Evolutionary conservation across 1,140 invertebrate genomes (phyloP).

Genomic region (Patella vulgata): DNA sequence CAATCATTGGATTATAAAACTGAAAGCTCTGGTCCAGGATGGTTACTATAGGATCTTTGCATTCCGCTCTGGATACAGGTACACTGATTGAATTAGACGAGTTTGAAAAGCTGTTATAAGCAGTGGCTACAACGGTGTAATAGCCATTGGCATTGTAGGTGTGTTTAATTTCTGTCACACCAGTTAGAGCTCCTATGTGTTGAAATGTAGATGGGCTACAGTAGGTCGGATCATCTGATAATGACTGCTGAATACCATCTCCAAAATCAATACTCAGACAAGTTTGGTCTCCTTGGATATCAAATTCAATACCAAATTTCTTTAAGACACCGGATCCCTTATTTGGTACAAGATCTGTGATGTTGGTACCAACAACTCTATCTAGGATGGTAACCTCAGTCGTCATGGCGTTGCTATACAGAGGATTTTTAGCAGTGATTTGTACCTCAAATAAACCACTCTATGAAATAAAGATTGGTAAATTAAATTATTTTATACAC

Average conservation of each 20-base stretch:
- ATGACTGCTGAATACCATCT: slow-evolving; percentile 38
- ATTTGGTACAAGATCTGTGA: slow-evolving; percentile 9
- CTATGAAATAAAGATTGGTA: neutral
- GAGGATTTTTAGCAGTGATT: slow-evolving; percentile 22
- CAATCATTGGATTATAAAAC: slow-evolving; percentile 37
- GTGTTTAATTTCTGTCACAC: slow-evolving; percentile 27
- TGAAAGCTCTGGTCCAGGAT: slow-evolving; percentile 46
- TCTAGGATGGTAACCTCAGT: slow-evolving; percentile 24
- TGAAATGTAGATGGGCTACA: neutral
- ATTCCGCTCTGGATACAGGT: slow-evolving; percentile 53
- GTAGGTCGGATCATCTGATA: slow-evolving; percentile 20
- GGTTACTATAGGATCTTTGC: slow-evolving; percentile 53
- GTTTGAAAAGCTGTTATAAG: slow-evolving; percentile 54
- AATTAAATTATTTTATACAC: too few relatives aligned
- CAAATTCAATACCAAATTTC: slow-evolving; percentile 50
- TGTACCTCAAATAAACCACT: slow-evolving; percentile 14
- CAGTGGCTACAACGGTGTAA: slow-evolving; percentile 48
- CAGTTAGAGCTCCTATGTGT: neutral
- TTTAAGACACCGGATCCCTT: slow-evolving; percentile 32
- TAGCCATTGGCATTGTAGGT: slow-evolving; percentile 47
- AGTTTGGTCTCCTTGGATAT: slow-evolving; percentile 52
- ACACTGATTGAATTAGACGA: slow-evolving; percentile 26
- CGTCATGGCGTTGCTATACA: slow-evolving; percentile 1
- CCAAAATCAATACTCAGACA: slow-evolving; percentile 65
- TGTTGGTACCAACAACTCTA: slow-evolving; percentile 13